A percentile compares a stretch with the other conserved stretches of the same genome.
phyloP scores from a whole-genome alignment of 2,797 vertebrate genomes.

The Cetoscarus ocellatus region DNA sequence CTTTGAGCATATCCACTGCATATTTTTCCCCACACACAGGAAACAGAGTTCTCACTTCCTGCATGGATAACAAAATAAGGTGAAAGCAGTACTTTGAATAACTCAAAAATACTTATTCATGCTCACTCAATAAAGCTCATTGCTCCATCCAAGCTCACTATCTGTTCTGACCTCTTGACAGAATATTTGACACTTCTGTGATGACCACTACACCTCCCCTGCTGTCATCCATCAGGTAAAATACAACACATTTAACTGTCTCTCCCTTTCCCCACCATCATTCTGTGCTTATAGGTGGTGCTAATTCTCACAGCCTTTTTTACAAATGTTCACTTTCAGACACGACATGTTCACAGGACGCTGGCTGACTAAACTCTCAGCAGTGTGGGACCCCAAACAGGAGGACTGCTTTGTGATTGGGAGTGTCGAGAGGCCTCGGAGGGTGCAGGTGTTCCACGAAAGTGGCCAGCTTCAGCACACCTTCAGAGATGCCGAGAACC shows the following conservation, averaged over 20 bases:
- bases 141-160: not conserved
- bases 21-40: conserved; percentile 93
- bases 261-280: not conserved
- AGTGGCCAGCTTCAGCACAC: conserved; percentile 79
- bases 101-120: not conserved
- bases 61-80: conserved; percentile 88
- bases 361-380: conserved; percentile 86
- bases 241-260: not conserved
- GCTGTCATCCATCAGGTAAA: conserved; percentile 83
- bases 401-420: conserved; percentile 90
- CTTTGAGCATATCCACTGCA: conserved; percentile 83
- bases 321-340: conserved; percentile 65
- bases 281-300: not conserved
- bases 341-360: conserved; percentile 86
- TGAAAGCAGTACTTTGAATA: conserved; percentile 52
- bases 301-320: not conserved
- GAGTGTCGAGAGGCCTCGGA: conserved; percentile 80
- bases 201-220: conserved; percentile 57
- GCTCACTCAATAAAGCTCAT: too few species aligned
- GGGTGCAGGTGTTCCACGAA: conserved; percentile 85
- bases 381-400: conserved; percentile 91
- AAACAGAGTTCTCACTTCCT: conserved; percentile 87
- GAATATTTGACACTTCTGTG: conserved; percentile 88
- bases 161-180: conserved; percentile 54
- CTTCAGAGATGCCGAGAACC: conserved; percentile 73